A percentile compares a stretch with the other conserved stretches of the same genome.
Conservation (phyloP, 2,888 invertebrate species). For the Baronia brevicornis region DNA sequence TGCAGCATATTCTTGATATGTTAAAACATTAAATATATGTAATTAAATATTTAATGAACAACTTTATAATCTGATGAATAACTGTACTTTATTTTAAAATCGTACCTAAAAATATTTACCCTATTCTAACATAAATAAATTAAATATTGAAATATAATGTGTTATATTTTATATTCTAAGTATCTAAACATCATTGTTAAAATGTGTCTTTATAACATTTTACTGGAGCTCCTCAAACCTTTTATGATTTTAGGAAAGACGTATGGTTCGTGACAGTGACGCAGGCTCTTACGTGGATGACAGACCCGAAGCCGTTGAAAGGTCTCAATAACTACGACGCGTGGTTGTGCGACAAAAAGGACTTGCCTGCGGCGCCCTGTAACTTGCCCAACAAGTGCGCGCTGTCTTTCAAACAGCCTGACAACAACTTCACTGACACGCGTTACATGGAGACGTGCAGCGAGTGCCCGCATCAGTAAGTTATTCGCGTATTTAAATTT, state of each 20-base stretch:
- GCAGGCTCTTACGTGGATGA: conserved; percentile 93
- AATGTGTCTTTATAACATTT: too few relatives aligned
- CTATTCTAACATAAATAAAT: too few relatives aligned
- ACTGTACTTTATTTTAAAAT: too few relatives aligned
- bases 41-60: too few relatives aligned
- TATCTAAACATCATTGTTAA: too few relatives aligned
- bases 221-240: too few relatives aligned
- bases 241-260: conserved; percentile 78
- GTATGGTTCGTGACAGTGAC: conserved; percentile 92
- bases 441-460: conserved; percentile 92
- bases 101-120: too few relatives aligned
- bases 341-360: conserved; percentile 86
- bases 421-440: conserved; percentile 85
- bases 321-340: conserved; percentile 83
- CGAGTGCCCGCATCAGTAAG: conserved; percentile 86
- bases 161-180: too few relatives aligned
- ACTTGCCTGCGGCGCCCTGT: conserved; percentile 84
- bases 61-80: too few relatives aligned
- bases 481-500: conserved; percentile 14
- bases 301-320: conserved; percentile 85
- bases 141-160: too few relatives aligned
- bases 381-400: conserved; percentile 89
- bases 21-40: too few relatives aligned
- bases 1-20: too few relatives aligned
- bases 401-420: conserved; percentile 84